phyloP scores from a whole-genome alignment of 2,888 invertebrate species.

The Idaea biselata region DNA sequence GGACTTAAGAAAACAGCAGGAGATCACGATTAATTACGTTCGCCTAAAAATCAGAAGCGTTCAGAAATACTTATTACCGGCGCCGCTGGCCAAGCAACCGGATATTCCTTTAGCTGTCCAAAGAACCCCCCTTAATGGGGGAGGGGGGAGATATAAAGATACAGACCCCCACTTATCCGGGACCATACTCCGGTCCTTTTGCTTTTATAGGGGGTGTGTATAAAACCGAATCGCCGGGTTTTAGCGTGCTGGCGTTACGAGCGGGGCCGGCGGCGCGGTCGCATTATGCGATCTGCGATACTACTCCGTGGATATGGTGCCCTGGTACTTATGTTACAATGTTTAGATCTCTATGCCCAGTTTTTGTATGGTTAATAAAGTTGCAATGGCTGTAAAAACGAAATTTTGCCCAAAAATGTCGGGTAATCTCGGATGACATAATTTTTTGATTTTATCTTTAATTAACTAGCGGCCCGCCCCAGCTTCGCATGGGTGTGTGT shows the following conservation, averaged over 20 bases:
- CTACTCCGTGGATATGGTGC: conserved; percentile 67
- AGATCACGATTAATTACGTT: conserved; percentile 66
- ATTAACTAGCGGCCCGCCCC: no score
- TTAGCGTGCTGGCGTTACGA: conserved; percentile 79
- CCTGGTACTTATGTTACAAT: conserved; percentile 53
- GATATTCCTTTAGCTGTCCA: conserved; percentile 81
- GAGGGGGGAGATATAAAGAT: conserved; percentile 79
- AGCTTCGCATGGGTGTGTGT: no score
- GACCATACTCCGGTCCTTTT: conserved; percentile 77
- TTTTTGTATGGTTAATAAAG: conserved; percentile 57
- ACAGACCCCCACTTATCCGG: conserved; percentile 78
- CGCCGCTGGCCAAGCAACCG: conserved; percentile 71
- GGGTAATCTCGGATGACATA: conserved; percentile 11
- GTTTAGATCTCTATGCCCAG: conserved; percentile 39
- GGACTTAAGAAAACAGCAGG: conserved; percentile 46
- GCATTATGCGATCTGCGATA: conserved; percentile 61
- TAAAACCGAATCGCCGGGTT: conserved; percentile 80
- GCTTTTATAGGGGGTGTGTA: conserved; percentile 81
- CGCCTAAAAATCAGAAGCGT: conserved; percentile 65
- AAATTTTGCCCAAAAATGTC: conserved; percentile 25
- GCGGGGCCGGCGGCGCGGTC: conserved; percentile 69
- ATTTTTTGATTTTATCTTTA: background rate
- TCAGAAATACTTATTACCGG: conserved; percentile 71
- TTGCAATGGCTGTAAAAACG: conserved; percentile 35
- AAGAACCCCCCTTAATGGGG: conserved; percentile 78